phyloP scores from a whole-genome alignment of 1,140 invertebrate species.

The Drosophila cardini region DNA sequence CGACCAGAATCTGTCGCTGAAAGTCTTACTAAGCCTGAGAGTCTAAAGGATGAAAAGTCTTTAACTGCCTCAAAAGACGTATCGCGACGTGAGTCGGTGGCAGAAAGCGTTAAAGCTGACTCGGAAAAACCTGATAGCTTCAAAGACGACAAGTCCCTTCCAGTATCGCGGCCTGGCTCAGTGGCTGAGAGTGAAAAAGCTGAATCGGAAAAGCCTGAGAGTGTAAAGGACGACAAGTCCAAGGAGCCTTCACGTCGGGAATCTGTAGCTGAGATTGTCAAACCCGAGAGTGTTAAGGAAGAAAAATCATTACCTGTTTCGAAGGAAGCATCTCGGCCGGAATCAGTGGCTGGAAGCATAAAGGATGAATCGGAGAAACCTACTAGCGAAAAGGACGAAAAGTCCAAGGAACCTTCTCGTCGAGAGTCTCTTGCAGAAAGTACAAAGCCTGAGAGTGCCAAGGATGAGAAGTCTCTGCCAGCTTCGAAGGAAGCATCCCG shows the following conservation, averaged over 20 bases:
- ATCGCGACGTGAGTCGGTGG: slow-evolving; percentile 31
- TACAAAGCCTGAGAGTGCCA: slow-evolving; percentile 16
- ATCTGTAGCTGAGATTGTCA: slow-evolving; percentile 29
- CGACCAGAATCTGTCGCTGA: slow-evolving; percentile 27
- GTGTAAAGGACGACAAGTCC: slow-evolving; percentile 9
- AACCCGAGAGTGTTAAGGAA: slow-evolving; percentile 31
- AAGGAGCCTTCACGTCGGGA: slow-evolving; percentile 36
- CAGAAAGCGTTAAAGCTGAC: slow-evolving; percentile 6
- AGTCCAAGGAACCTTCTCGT: slow-evolving; percentile 36
- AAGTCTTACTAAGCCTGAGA: slow-evolving; percentile 11
- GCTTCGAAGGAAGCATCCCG: slow-evolving; percentile 42
- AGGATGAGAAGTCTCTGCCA: slow-evolving; percentile 16
- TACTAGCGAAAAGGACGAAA: no score
- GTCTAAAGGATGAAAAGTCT: slow-evolving; percentile 28
- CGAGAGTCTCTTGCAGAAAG: slow-evolving; percentile 31
- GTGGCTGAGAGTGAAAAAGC: slow-evolving; percentile 25
- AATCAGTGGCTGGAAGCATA: slow-evolving; percentile 26
- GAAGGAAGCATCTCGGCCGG: slow-evolving; percentile 38
- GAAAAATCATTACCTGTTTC: slow-evolving; percentile 33
- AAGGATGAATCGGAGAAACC: slow-evolving; percentile 35
- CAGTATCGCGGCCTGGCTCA: slow-evolving; percentile 54
- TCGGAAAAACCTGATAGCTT: not conserved
- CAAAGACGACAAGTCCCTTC: slow-evolving; percentile 35
- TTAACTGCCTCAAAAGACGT: slow-evolving; percentile 25
- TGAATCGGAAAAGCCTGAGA: slow-evolving; percentile 4